Base-by-base conservation (phyloP, 2,797 vertebrate genomes). In the Otus scops region DNA sequence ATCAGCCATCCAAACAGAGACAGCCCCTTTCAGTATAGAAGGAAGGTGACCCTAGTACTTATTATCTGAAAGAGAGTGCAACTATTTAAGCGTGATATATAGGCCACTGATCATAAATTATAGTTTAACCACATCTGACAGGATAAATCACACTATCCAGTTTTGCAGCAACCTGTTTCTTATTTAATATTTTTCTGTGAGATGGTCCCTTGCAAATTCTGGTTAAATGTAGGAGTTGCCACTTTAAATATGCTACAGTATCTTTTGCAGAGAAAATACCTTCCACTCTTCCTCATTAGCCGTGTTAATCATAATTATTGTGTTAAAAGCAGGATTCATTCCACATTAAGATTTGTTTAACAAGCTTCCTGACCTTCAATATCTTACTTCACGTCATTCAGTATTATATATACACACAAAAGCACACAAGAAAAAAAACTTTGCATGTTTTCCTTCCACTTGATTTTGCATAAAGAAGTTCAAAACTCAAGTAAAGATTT, bases 21-120 rank as follows among this genome's bases (percentile, higher is more conserved):
- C 50, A 94, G 38, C 14, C 51, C 39, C 19, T 88, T 94, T 78
- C 64, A 36, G 34, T 51, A 60, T 12, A 67, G 41, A 63, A 80
- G 50, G 75, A 88, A 97, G 71, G 91, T 95, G 84, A 97, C 96
- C 79, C 53, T 93, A 88, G 85, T 70, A 56, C 28, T 93, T 95
- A 54, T 41, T 74, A 85, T 76, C 47, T 95, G 73, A 89, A 86
- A 75, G 57, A 73, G 4, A 84, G 24, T 59, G 21, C 9, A 68
- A 21, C 21, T 85, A 75, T 93, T 95, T 95, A 88, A 91, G 32
- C 50, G 73, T 76, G 70, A 75, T 93, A 76, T 73, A 21, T 85
- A 95, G 60, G 50, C 47, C 70, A 89, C 60, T 85, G 78, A 75
- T 86, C 53, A 82, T 24, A 89, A 95, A 86, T 51, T 77, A 71